These are phyloP conservation scores for Pagrus major DNA, from an alignment of 2,113 vertebrate species.

Conservation along the genomic window DNA sequence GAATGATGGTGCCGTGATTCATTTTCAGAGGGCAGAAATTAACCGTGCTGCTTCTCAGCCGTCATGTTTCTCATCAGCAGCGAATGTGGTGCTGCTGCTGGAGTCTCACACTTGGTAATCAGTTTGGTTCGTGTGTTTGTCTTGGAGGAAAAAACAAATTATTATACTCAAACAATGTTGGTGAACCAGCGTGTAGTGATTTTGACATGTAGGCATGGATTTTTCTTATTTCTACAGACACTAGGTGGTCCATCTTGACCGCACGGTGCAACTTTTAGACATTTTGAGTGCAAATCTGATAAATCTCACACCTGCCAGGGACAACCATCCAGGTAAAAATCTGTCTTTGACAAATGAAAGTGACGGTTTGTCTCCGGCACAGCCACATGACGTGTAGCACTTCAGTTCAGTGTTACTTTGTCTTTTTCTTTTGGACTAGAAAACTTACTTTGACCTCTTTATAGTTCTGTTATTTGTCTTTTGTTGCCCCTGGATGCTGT, in stretches of 20 bases:
- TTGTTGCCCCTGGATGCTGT: too few relatives aligned
- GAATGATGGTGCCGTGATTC: slow-evolving; percentile 34
- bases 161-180: neutral
- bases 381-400: neutral
- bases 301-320: neutral
- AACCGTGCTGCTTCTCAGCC: neutral
- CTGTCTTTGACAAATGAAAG: neutral
- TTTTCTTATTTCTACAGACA: neutral
- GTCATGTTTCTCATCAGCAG: neutral
- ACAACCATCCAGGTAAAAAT: neutral
- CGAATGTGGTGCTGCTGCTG: neutral
- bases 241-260: neutral
- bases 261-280: neutral
- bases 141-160: neutral
- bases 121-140: neutral
- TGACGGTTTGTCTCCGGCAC: neutral
- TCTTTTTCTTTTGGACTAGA: slow-evolving; percentile 2
- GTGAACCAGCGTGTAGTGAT: neutral
- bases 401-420: neutral
- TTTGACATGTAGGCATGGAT: neutral
- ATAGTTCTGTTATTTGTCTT: neutral
- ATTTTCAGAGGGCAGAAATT: slow-evolving; percentile 39
- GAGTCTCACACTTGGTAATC: neutral
- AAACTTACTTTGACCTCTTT: neutral
- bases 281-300: neutral